Evolutionary conservation across 2,113 vertebrate species (phyloP).

Genomic region (Genyomyrus donnyi): DNA sequence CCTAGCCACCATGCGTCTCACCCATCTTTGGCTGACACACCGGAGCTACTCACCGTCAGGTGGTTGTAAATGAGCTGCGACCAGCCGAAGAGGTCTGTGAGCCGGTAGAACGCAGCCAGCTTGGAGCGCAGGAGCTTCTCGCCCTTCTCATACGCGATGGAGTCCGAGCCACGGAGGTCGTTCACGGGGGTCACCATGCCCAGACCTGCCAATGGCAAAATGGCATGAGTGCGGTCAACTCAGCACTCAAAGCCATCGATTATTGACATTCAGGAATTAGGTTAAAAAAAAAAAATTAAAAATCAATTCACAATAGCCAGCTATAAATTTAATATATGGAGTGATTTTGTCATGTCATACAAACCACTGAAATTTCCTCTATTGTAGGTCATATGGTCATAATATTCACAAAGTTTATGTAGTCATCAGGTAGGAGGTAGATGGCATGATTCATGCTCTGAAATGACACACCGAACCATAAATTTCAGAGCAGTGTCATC

Average conservation of each 20-base stretch:
- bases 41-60: slow-evolving; percentile 76
- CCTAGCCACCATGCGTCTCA: not conserved
- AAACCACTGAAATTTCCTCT: not conserved
- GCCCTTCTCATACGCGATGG: slow-evolving; percentile 93
- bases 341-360: not conserved
- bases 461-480: not conserved
- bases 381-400: not conserved
- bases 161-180: slow-evolving; percentile 91
- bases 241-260: not conserved
- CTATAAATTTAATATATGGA: not conserved
- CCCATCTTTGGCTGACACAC: not conserved
- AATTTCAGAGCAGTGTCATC: not conserved
- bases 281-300: not conserved
- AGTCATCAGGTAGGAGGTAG: not conserved
- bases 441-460: not conserved
- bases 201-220: slow-evolving; percentile 65
- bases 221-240: not conserved
- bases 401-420: not conserved
- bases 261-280: not conserved
- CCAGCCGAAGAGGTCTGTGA: slow-evolving; percentile 93
- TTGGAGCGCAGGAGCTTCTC: slow-evolving; percentile 92
- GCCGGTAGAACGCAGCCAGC: slow-evolving; percentile 86
- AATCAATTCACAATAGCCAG: not conserved
- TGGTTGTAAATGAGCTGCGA: slow-evolving; percentile 98
- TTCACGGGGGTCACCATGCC: slow-evolving; percentile 98